phyloP scores from a whole-genome alignment of 2,888 invertebrate genomes.

The Scaptomyza reducta region DNA sequence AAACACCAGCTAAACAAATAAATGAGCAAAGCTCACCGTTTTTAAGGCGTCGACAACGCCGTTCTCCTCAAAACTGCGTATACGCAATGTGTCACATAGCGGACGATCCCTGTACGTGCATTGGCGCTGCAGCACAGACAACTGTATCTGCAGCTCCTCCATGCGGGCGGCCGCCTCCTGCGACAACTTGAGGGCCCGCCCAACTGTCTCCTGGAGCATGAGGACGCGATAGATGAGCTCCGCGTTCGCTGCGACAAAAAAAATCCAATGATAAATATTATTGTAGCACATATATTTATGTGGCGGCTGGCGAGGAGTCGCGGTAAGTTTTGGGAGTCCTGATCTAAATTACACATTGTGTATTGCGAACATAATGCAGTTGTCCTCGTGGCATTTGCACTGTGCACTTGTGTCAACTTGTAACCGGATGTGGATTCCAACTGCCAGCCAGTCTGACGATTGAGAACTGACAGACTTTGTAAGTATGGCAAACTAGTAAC shows the following conservation, averaged over 20 bases:
- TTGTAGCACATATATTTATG: conserved; percentile 59
- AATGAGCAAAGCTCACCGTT: conserved; percentile 75
- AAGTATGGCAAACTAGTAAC: conserved; percentile 6
- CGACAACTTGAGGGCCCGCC: conserved; percentile 83
- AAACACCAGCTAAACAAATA: background rate
- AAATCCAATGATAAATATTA: conserved; percentile 67
- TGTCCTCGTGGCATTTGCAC: conserved; percentile 45
- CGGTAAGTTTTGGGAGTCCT: conserved; percentile 18
- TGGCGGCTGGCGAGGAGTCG: conserved; percentile 4
- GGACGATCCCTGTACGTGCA: conserved; percentile 89
- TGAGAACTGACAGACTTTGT: background rate
- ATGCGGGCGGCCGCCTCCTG: conserved; percentile 84
- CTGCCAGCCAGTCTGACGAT: conserved; percentile 13
- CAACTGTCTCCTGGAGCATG: conserved; percentile 83
- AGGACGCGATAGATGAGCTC: conserved; percentile 84
- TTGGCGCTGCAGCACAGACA: conserved; percentile 86
- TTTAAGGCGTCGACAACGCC: conserved; percentile 84
- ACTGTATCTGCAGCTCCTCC: conserved; percentile 84
- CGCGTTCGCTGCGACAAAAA: conserved; percentile 79
- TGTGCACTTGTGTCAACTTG: conserved; percentile 46
- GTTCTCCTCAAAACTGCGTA: conserved; percentile 87
- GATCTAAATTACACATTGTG: conserved; percentile 72
- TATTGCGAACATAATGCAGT: conserved; percentile 62
- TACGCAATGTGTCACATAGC: conserved; percentile 90
- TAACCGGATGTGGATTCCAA: conserved; percentile 43